phyloP scores from a whole-genome alignment of 2,797 vertebrate genomes.

The Phoxinus dragarum region DNA sequence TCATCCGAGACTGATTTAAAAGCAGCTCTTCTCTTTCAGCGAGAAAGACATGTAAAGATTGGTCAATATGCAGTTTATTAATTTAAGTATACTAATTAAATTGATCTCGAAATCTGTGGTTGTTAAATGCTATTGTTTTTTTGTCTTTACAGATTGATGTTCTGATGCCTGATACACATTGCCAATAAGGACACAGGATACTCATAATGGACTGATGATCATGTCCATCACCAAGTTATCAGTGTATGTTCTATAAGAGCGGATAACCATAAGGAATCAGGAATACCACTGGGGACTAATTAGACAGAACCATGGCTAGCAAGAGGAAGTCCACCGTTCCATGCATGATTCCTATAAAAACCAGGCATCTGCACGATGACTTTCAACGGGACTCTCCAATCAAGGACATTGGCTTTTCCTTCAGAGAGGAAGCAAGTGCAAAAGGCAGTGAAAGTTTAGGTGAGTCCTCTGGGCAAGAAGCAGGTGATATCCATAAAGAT shows the following conservation, averaged over 20 bases:
- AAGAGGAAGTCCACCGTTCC: conserved; percentile 98
- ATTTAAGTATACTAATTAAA: conserved; percentile 4
- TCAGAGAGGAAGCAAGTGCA: conserved; percentile 62
- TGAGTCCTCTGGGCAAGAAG: conserved; percentile 68
- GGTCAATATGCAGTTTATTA: not conserved
- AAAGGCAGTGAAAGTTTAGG: conserved; percentile 63
- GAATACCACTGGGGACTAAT: conserved; percentile 25
- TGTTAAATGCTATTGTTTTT: conserved; percentile 37
- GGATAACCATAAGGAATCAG: conserved; percentile 19
- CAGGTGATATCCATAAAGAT: conserved; percentile 66
- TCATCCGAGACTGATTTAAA: conserved; percentile 36
- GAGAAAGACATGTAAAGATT: not conserved
- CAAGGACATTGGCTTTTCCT: conserved; percentile 58
- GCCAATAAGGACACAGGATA: conserved; percentile 15
- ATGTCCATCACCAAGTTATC: conserved; percentile 59
- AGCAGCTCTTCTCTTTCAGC: conserved; percentile 21
- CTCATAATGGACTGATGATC: conserved; percentile 60
- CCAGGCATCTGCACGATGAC: conserved; percentile 78
- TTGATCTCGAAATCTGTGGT: conserved; percentile 19
- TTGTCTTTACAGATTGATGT: conserved; percentile 62
- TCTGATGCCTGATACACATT: conserved; percentile 50
- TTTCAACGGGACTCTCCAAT: conserved; percentile 68
- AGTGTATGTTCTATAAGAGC: conserved; percentile 34
- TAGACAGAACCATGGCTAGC: conserved; percentile 87
- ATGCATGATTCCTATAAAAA: conserved; percentile 97